Conservation (phyloP, 2,888 invertebrate species). For the Clunio marinus region DNA sequence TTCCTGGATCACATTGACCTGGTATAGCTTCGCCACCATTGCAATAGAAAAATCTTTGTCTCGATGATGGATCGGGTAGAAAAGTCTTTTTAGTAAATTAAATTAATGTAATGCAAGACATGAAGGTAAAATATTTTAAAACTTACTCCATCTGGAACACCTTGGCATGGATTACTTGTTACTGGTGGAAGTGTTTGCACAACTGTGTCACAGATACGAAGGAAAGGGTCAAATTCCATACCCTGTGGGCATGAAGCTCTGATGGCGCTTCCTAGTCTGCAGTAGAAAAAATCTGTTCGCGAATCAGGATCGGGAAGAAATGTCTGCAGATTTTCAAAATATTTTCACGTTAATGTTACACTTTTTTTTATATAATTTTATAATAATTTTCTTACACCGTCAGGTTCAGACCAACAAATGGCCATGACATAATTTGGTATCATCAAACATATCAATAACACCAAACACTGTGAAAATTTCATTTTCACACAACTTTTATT, state of each 20-base stretch:
- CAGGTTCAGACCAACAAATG: background rate
- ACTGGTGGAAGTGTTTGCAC: no score
- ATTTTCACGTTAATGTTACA: no score
- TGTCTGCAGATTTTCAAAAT: background rate
- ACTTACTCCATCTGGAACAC: conserved; percentile 8
- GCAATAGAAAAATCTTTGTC: background rate
- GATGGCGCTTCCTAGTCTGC: background rate
- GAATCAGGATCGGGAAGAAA: background rate
- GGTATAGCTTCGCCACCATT: no score
- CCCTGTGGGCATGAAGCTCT: background rate
- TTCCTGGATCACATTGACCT: background rate
- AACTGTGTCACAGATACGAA: background rate
- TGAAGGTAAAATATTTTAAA: background rate
- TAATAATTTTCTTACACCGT: background rate
- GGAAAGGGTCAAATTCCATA: background rate
- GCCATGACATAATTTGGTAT: background rate
- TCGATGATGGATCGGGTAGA: background rate
- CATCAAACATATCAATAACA: no score
- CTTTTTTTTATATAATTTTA: background rate
- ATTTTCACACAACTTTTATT: no score
- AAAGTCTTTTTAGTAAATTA: background rate
- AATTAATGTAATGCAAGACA: background rate
- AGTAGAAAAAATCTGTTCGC: background rate
- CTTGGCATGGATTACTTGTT: background rate
- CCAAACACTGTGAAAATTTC: no score